A percentile compares a stretch with the other conserved stretches of the same genome.
These are phyloP conservation scores for Hirundichthys speculiger DNA, from an alignment of 2,113 vertebrate genomes.

Conservation along the genomic window DNA sequence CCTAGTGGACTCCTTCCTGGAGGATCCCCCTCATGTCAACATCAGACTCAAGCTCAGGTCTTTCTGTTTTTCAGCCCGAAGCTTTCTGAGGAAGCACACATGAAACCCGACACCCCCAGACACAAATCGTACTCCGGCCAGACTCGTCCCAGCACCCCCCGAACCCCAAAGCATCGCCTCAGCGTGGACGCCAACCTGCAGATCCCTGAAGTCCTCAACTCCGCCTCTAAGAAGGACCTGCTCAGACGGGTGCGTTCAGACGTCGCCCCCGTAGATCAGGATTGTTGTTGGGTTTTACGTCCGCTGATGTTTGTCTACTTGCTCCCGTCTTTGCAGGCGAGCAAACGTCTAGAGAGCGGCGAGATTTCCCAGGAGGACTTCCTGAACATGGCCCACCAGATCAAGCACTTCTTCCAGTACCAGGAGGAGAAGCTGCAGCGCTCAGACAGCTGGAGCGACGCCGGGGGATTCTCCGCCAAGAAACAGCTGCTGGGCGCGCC, in stretches of 20 bases:
- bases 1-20: too few relatives aligned
- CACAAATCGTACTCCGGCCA: slow-evolving; percentile 86
- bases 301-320: not conserved
- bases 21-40: too few relatives aligned
- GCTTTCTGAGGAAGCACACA: slow-evolving; percentile 81
- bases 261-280: fast-evolving
- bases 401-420: slow-evolving; percentile 95
- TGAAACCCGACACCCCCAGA: slow-evolving; percentile 85
- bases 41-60: not conserved
- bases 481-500: slow-evolving; percentile 81
- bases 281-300: not conserved
- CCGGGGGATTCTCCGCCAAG: slow-evolving; percentile 79
- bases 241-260: slow-evolving; percentile 86
- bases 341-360: slow-evolving; percentile 88
- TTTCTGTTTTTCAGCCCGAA: slow-evolving; percentile 78
- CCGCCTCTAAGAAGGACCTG: slow-evolving; percentile 93
- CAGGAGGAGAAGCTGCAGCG: slow-evolving; percentile 94
- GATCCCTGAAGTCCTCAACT: slow-evolving; percentile 93
- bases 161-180: slow-evolving; percentile 89
- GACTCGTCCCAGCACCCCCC: slow-evolving; percentile 82
- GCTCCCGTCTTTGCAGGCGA: slow-evolving; percentile 79
- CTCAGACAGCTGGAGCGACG: slow-evolving; percentile 85
- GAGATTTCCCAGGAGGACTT: slow-evolving; percentile 96
- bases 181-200: slow-evolving; percentile 97
- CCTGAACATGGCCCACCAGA: slow-evolving; percentile 93